Evolutionary conservation across 2,888 invertebrate genomes (phyloP).

Genomic region (Scrobipalpa atriplicella): DNA sequence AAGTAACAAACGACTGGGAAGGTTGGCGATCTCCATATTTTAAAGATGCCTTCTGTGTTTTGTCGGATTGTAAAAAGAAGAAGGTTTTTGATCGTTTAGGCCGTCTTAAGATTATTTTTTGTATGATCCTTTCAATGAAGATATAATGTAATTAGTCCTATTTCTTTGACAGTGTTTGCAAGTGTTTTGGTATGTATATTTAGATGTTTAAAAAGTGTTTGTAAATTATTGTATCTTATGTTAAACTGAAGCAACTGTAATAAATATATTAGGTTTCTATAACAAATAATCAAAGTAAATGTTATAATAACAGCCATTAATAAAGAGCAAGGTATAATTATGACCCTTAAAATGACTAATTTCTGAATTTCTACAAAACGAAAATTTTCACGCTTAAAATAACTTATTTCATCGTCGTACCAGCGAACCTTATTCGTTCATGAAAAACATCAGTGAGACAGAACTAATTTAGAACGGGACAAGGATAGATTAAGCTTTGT

Average conservation of each 20-base stretch:
- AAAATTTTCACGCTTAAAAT: neutral
- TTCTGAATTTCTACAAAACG: neutral
- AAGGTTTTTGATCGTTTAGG: neutral
- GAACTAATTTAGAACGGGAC: slow-evolving; percentile 29
- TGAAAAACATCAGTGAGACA: slow-evolving; percentile 19
- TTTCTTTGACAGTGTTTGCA: no score
- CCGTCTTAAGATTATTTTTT: neutral
- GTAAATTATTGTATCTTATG: no score
- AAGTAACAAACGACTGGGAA: slow-evolving; percentile 12
- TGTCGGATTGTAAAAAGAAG: neutral
- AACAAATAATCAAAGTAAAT: no score
- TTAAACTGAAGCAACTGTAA: no score
- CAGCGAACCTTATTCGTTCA: neutral
- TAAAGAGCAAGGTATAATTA: no score
- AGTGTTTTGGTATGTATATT: no score
- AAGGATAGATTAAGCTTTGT: slow-evolving; percentile 26
- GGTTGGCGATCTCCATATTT: slow-evolving; percentile 12
- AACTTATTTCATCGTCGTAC: neutral
- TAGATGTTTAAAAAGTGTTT: no score
- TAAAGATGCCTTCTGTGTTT: slow-evolving; percentile 10
- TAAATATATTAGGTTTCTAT: no score
- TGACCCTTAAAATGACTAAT: no score
- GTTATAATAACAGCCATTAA: no score
- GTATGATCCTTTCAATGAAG: no score
- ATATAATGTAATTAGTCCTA: neutral